phyloP scores from a whole-genome alignment of 2,888 invertebrate species.

The Rhopalosiphum nymphaeae region DNA sequence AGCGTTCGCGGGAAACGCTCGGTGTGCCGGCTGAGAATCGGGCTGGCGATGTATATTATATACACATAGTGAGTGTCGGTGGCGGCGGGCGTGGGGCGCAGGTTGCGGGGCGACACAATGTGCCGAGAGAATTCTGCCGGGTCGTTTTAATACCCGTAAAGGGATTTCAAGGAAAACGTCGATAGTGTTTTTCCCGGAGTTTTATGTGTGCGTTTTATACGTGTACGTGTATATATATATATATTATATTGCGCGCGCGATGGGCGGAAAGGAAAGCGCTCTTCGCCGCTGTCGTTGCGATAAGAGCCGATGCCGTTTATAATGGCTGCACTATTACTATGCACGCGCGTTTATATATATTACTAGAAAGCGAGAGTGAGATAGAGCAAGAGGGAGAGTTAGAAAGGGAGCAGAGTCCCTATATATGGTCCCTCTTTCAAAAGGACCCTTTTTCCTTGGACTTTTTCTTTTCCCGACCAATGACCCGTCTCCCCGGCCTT shows the following conservation, averaged over 20 bases:
- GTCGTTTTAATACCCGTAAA: constrained; percentile 65
- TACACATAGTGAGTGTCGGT: too few relatives aligned
- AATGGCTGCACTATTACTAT: constrained; percentile 59
- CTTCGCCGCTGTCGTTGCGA: constrained; percentile 44
- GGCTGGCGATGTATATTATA: neutral
- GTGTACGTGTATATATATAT: neutral
- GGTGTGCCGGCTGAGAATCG: neutral
- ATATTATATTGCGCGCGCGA: constrained; percentile 13
- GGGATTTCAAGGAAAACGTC: constrained; percentile 64
- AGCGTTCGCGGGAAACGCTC: neutral
- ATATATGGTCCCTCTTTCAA: constrained; percentile 56
- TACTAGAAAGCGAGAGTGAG: neutral
- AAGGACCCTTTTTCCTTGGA: constrained; percentile 63
- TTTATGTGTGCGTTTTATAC: constrained; percentile 34
- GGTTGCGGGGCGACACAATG: constrained; percentile 51
- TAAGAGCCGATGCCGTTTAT: constrained; percentile 64
- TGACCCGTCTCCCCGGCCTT: constrained; percentile 64
- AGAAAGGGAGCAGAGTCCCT: neutral
- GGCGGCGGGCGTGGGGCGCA: neutral
- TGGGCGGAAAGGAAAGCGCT: constrained; percentile 60
- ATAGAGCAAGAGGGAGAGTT: neutral
- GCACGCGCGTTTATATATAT: neutral
- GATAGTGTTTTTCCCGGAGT: constrained; percentile 61
- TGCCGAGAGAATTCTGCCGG: constrained; percentile 60
- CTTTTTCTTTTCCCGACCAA: constrained; percentile 64